phyloP scores from a whole-genome alignment of 1,140 invertebrate species.

The Bombus soroeensis region DNA sequence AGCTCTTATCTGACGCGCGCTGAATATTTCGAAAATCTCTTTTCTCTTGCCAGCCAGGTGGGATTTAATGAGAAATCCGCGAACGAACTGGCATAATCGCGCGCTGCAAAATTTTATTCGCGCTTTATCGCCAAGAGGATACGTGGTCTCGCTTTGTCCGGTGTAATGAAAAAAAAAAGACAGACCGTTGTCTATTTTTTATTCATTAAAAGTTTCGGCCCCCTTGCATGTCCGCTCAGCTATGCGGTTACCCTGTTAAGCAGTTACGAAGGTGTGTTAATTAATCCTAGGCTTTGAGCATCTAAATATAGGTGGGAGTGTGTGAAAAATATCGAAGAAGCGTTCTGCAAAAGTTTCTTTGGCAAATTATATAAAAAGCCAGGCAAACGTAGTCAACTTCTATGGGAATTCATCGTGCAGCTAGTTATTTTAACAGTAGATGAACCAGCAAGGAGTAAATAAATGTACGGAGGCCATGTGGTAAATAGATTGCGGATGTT shows the following conservation, averaged over 20 bases:
- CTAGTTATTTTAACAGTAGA: background rate
- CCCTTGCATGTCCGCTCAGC: slow-evolving; percentile 43
- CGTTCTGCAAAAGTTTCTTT: slow-evolving; percentile 10
- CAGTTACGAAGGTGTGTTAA: slow-evolving; percentile 49
- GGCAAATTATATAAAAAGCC: background rate
- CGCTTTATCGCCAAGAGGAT: background rate
- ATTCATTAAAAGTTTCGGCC: slow-evolving; percentile 50
- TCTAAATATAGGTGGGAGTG: slow-evolving; percentile 34
- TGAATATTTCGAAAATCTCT: background rate
- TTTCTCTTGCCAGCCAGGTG: background rate
- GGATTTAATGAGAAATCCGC: background rate
- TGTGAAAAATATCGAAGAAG: slow-evolving; percentile 29
- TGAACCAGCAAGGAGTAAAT: no score
- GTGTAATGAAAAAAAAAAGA: slow-evolving; percentile 10
- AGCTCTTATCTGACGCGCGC: background rate
- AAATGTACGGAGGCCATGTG: no score
- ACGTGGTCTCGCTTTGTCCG: background rate
- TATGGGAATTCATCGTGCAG: background rate
- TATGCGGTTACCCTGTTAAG: slow-evolving; percentile 36
- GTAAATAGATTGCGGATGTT: no score
- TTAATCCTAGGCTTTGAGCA: slow-evolving; percentile 43
- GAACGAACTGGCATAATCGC: background rate
- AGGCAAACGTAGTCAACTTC: no score
- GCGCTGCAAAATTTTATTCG: background rate
- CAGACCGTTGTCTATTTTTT: slow-evolving; percentile 36